Evolutionary conservation across 2,888 invertebrate species (phyloP).

Genomic region (Anthophora plumipes): DNA sequence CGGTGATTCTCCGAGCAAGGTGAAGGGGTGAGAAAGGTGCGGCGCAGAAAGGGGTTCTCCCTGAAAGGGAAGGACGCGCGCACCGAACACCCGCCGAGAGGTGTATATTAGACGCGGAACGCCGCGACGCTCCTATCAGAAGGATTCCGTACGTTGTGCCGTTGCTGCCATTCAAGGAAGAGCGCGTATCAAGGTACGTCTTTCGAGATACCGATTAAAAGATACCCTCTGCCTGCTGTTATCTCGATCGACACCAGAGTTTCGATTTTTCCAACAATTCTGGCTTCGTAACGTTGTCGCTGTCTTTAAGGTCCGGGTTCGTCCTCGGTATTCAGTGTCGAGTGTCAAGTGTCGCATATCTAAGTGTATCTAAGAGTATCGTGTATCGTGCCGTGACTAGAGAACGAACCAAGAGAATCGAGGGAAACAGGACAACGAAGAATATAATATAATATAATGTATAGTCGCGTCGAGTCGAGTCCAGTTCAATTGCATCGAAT

Average conservation of each 20-base stretch:
- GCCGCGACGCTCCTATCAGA: conserved; percentile 79
- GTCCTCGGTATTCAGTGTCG: conserved; percentile 54
- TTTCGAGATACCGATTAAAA: conserved; percentile 22
- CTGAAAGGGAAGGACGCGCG: conserved; percentile 78
- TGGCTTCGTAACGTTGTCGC: conserved; percentile 14
- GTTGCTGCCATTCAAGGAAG: conserved; percentile 36
- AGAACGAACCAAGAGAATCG: conserved; percentile 21
- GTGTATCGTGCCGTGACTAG: conserved; percentile 23
- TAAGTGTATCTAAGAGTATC: conserved; percentile 31
- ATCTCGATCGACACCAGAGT: conserved; percentile 27
- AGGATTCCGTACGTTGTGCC: conserved; percentile 69
- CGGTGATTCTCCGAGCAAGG: conserved; percentile 85
- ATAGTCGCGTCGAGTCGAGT: not conserved
- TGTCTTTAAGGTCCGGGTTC: conserved; percentile 32
- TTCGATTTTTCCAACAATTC: conserved; percentile 12
- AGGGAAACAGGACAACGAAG: not conserved
- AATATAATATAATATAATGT: no score
- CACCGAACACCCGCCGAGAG: conserved; percentile 77
- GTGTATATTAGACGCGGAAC: conserved; percentile 82
- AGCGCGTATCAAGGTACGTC: conserved; percentile 40
- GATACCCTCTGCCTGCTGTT: not conserved
- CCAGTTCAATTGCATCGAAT: not conserved
- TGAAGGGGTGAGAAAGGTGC: no score
- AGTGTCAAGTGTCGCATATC: conserved; percentile 49
- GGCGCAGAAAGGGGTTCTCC: conserved; percentile 63